These are phyloP conservation scores for Conus ventricosus DNA, from an alignment of 1,140 invertebrate species.

Conservation along the genomic window DNA sequence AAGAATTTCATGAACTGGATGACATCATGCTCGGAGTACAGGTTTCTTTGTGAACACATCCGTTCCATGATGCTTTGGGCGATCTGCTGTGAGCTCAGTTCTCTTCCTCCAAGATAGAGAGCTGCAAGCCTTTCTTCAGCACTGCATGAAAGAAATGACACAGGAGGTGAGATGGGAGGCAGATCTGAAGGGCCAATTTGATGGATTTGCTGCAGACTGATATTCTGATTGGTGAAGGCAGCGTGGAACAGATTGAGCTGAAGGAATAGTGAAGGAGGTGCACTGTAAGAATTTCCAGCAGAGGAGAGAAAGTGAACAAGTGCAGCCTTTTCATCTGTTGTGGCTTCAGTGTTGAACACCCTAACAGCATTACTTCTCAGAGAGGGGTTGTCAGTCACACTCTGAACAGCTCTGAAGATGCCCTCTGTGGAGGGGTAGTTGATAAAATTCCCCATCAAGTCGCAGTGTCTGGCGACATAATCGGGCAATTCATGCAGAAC, in stretches of 20 bases:
- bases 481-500: constrained; percentile 26
- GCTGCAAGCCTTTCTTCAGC: constrained; percentile 10
- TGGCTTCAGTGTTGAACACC: background rate
- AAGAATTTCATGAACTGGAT: constrained; percentile 36
- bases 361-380: background rate
- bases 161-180: constrained; percentile 16
- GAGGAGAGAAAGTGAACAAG: constrained; percentile 6
- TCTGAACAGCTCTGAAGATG: constrained; percentile 6
- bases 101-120: constrained; percentile 9
- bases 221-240: background rate
- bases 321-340: background rate
- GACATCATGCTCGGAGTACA: constrained; percentile 9
- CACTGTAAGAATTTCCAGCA: background rate
- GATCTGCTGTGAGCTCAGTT: background rate
- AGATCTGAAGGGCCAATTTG: background rate
- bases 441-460: constrained; percentile 21
- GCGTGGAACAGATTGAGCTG: constrained; percentile 7
- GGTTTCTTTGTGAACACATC: background rate
- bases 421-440: constrained; percentile 28
- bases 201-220: constrained; percentile 2
- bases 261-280: background rate
- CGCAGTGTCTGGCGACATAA: constrained; percentile 2
- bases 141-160: background rate
- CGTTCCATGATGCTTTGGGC: background rate
- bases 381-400: background rate